These are phyloP conservation scores for Cryptoblepharus egeriae DNA, from an alignment of 2,797 vertebrate species.

Conservation along the genomic window DNA sequence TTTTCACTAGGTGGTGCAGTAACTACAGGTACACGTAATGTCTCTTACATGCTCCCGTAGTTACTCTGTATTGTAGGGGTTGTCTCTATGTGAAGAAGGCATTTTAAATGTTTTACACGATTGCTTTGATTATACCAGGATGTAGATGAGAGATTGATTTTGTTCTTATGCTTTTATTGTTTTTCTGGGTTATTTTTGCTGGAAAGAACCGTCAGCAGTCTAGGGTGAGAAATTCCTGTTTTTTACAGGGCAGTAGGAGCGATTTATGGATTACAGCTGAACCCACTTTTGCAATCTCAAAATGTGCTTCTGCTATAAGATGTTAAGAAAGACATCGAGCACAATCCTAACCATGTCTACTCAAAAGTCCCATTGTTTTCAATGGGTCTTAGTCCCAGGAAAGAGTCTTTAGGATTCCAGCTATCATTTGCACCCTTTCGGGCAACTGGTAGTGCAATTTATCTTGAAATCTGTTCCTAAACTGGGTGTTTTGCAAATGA, in stretches of 20 bases:
- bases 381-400: no score
- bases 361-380: no score
- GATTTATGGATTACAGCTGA: background rate
- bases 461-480: background rate
- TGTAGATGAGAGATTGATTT: background rate
- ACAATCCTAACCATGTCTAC: no score
- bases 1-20: no score
- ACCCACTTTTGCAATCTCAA: background rate
- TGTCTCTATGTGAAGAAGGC: background rate
- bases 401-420: no score
- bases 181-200: background rate
- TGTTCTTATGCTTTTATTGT: background rate
- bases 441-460: background rate
- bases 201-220: background rate
- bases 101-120: background rate
- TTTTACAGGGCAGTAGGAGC: background rate
- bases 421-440: background rate
- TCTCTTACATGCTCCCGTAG: no score
- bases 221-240: background rate
- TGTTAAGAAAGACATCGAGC: background rate
- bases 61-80: no score
- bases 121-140: background rate
- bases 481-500: background rate
- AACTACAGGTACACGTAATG: no score
- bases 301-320: background rate